These are phyloP conservation scores for Gadus chalcogrammus DNA, from an alignment of 2,113 vertebrate genomes.

Conservation along the genomic window DNA sequence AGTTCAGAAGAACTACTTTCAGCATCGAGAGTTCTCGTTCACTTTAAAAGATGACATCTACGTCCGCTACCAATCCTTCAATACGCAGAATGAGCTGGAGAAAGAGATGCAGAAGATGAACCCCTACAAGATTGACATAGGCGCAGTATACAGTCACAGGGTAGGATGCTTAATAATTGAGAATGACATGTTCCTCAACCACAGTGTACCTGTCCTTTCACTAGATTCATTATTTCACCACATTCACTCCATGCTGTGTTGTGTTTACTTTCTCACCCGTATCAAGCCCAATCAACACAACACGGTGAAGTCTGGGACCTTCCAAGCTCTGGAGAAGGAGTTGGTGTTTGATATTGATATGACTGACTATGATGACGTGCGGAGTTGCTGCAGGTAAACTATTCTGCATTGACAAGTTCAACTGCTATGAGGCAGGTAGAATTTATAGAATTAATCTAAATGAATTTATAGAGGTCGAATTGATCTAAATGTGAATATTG, in stretches of 20 bases:
- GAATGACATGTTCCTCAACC: too few species aligned
- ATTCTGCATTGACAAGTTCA: not conserved
- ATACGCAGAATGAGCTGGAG: conserved; percentile 85
- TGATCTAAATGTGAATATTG: not conserved
- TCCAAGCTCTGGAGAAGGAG: conserved; percentile 95
- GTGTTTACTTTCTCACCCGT: conserved; percentile 15
- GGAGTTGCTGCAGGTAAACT: conserved; percentile 88
- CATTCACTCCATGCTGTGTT: not conserved
- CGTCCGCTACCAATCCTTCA: conserved; percentile 92
- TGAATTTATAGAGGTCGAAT: not conserved
- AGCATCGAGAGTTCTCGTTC: conserved; percentile 95
- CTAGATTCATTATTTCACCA: too few species aligned
- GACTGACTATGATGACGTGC: conserved; percentile 95
- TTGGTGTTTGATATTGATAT: conserved; percentile 98
- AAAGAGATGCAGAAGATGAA: conserved; percentile 92
- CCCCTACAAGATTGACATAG: conserved; percentile 95
- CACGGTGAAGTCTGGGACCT: conserved; percentile 86
- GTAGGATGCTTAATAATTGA: conserved; percentile 54
- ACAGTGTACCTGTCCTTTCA: too few species aligned
- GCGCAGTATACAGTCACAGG: conserved; percentile 90
- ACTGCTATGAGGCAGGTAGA: not conserved
- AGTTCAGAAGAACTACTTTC: conserved; percentile 90
- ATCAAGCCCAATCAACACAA: conserved; percentile 87
- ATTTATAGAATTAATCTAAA: not conserved
- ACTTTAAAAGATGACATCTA: conserved; percentile 95